Evolutionary conservation across 1,140 invertebrate genomes (phyloP), one percentile per base, ranked within the genome.

Genomic region (Matsumurasca onukii): DNA sequence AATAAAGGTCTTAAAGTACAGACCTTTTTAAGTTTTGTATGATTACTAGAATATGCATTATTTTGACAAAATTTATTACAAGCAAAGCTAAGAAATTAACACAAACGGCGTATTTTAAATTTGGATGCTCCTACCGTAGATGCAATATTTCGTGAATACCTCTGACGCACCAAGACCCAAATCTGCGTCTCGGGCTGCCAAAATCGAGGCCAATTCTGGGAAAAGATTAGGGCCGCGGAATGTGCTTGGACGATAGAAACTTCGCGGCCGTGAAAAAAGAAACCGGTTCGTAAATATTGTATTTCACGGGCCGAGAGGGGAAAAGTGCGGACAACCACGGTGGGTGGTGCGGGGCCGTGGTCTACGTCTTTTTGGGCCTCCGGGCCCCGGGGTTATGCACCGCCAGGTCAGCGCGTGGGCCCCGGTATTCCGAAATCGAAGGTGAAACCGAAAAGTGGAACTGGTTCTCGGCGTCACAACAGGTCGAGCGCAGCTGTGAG

Each of bases 271-370:
- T 59, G 5, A 59, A 59, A 59, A 59, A 59, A 29, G 22, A 27
- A 59, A 59, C 55, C 55, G 55, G 55, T 59, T 59, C 25, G 25
- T 25, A 59, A 59, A 59, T 59, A 59, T 59, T 59, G 55, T 59
- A 59, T 59, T 59, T 59, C 55, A 27, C 55, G 55, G 55, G 24
- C 55, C 55, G n/a, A 29, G 25, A 39, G 55, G 25, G 24, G 30
- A 59, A 59, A 59, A 59, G 55, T 59, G 49, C n/a, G 49, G 24
- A n/a, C n/a, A n/a, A n/a, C n/a, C n/a, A n/a, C n/a, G n/a, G n/a
- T n/a, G n/a, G n/a, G n/a, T n/a, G n/a, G n/a, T 39, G 55, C 55
- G 55, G 55, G 24, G 25, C 22, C 24, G 12, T 27, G 25, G 25
- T 52, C 25, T 25, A 15, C 24, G 13, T 59, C 55, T 59, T 59